Conservation (phyloP, 2,888 invertebrate genomes). For the Galerucella calmariensis region DNA sequence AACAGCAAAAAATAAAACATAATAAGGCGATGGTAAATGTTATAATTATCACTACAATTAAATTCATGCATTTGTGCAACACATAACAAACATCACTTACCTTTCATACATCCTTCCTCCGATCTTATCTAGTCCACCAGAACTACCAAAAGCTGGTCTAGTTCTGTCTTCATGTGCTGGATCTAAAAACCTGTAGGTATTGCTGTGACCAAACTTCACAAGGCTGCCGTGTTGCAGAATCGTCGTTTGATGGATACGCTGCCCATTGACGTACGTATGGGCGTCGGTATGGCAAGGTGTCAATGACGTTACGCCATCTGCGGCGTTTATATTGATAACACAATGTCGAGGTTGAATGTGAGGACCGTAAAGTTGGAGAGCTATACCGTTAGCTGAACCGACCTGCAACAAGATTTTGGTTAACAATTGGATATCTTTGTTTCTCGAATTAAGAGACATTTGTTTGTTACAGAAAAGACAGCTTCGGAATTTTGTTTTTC, state of each 20-base stretch:
- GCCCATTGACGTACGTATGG: slow-evolving; percentile 93
- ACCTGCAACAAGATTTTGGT: slow-evolving; percentile 65
- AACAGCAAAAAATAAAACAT: slow-evolving; percentile 30
- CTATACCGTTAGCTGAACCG: slow-evolving; percentile 82
- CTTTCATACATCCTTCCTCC: slow-evolving; percentile 85
- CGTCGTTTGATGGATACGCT: slow-evolving; percentile 91
- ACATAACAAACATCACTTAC: slow-evolving; percentile 62
- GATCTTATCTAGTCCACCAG: slow-evolving; percentile 64
- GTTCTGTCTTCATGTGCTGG: slow-evolving; percentile 83
- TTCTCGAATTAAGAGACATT: too few species aligned
- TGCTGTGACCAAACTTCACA: slow-evolving; percentile 87
- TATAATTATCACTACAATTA: background rate
- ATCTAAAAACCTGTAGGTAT: slow-evolving; percentile 87
- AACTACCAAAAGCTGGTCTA: slow-evolving; percentile 71
- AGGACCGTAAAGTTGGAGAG: slow-evolving; percentile 85
- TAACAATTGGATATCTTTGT: too few species aligned
- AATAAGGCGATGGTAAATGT: slow-evolving; percentile 10
- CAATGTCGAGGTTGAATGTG: slow-evolving; percentile 95
- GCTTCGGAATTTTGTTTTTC: too few species aligned
- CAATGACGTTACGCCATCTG: slow-evolving; percentile 91
- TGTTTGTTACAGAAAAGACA: too few species aligned
- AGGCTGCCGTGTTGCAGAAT: slow-evolving; percentile 87
- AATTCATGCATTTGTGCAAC: background rate
- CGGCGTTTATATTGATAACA: slow-evolving; percentile 83
- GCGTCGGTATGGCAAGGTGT: slow-evolving; percentile 95